These are phyloP conservation scores for Plecotus auritus DNA, from an alignment of 2,113 vertebrate species.

Conservation along the genomic window DNA sequence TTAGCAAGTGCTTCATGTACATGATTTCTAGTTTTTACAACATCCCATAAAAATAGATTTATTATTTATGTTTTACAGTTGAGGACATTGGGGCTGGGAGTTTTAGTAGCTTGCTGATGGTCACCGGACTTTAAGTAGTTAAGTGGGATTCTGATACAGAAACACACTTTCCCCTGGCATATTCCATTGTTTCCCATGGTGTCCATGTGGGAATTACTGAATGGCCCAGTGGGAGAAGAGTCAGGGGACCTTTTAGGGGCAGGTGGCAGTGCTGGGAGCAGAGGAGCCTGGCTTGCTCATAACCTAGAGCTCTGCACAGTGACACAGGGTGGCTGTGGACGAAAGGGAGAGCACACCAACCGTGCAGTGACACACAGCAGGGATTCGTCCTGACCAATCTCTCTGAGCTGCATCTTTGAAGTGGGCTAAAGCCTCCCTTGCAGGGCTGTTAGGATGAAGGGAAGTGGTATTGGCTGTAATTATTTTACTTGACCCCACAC, in stretches of 20 bases:
- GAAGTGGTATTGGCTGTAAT: neutral
- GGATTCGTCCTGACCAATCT: too few species aligned
- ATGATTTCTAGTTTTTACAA: neutral
- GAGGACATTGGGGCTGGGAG: neutral
- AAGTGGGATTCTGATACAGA: neutral
- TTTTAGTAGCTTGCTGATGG: neutral
- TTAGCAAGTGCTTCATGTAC: neutral
- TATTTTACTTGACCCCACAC: neutral
- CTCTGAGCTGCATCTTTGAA: neutral
- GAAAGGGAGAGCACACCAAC: neutral
- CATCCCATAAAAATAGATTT: neutral
- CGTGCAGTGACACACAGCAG: neutral
- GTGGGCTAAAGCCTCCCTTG: neutral
- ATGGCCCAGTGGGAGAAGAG: neutral
- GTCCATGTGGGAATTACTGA: neutral
- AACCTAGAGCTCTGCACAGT: neutral
- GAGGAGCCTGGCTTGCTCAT: fast-evolving
- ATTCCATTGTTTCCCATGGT: neutral
- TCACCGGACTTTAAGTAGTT: neutral
- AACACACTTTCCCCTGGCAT: neutral
- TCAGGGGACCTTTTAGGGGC: neutral
- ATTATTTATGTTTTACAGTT: neutral
- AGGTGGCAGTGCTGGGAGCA: too few species aligned
- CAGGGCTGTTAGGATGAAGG: neutral
- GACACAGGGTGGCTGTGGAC: fast-evolving